These are phyloP conservation scores for Marronus borbonicus DNA, from an alignment of 2,888 invertebrate species.

Conservation along the genomic window DNA sequence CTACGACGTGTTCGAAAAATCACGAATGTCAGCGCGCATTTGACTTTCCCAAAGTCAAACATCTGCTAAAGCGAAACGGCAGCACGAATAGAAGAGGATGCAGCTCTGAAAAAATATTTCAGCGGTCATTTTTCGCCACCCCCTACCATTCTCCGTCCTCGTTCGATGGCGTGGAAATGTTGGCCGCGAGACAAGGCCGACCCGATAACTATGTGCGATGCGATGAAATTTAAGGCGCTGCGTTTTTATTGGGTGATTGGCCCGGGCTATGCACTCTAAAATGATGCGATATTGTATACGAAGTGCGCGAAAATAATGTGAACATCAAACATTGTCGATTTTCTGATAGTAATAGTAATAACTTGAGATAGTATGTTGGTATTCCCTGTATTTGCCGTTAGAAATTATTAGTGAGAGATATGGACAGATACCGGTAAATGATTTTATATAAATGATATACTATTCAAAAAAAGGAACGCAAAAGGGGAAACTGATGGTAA, in stretches of 20 bases:
- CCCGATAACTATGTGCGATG: slow-evolving; percentile 38
- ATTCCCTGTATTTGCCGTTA: too few relatives aligned
- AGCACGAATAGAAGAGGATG: slow-evolving; percentile 60
- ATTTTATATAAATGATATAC: too few relatives aligned
- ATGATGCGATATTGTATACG: slow-evolving; percentile 23
- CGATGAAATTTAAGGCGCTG: slow-evolving; percentile 49
- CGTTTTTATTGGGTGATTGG: slow-evolving; percentile 55
- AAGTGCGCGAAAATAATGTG: slow-evolving; percentile 13
- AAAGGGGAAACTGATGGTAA: too few relatives aligned
- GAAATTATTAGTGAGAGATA: too few relatives aligned
- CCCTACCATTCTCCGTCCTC: slow-evolving; percentile 27
- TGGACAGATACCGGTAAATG: too few relatives aligned
- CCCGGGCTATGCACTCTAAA: slow-evolving; percentile 55
- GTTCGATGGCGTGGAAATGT: slow-evolving; percentile 16
- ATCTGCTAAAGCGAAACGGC: slow-evolving; percentile 57
- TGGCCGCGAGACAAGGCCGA: slow-evolving; percentile 29
- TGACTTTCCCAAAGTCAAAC: slow-evolving; percentile 69
- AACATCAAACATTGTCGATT: too few relatives aligned
- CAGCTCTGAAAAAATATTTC: slow-evolving; percentile 59
- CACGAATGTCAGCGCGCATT: slow-evolving; percentile 58
- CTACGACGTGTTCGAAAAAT: slow-evolving; percentile 46
- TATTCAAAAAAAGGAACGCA: too few relatives aligned
- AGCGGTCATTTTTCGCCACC: slow-evolving; percentile 46
- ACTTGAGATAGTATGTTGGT: too few relatives aligned
- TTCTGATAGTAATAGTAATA: too few relatives aligned